These are phyloP conservation scores for Conus canariensis DNA, from an alignment of 2,888 invertebrate genomes.

Conservation along the genomic window DNA sequence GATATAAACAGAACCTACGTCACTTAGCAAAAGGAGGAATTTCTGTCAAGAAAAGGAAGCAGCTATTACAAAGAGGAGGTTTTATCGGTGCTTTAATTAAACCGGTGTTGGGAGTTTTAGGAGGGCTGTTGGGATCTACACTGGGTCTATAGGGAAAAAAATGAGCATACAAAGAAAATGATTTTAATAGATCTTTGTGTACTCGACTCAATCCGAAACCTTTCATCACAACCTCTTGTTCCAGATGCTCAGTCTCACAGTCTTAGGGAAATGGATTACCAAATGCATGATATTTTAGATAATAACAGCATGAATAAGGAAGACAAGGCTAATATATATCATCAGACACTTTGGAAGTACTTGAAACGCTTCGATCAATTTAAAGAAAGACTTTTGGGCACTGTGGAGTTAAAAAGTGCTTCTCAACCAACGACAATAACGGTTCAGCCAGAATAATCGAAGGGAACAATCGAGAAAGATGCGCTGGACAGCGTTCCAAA, in stretches of 20 bases:
- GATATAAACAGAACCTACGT: not conserved
- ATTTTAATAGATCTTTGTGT: conserved; percentile 7
- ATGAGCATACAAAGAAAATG: conserved; percentile 23
- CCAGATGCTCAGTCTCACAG: not conserved
- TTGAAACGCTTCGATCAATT: conserved; percentile 7
- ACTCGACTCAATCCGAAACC: not conserved
- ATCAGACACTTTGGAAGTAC: not conserved
- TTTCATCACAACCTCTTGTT: not conserved
- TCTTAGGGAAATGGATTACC: not conserved
- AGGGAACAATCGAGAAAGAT: not conserved
- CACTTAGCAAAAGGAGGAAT: not conserved
- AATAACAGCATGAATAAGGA: not conserved
- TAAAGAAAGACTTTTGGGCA: not conserved
- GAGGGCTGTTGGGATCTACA: not conserved
- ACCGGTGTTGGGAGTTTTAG: not conserved
- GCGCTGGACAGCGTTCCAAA: not conserved
- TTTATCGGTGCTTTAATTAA: not conserved
- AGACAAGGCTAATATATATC: conserved; percentile 10
- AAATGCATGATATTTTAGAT: not conserved
- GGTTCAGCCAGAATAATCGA: not conserved
- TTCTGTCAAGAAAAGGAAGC: not conserved
- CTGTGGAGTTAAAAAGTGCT: not conserved
- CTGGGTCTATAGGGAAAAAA: not conserved
- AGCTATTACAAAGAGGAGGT: conserved; percentile 11
- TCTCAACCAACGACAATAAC: too few species aligned